Base-by-base conservation (phyloP, 1,140 invertebrate species). In the Cataglyphis hispanica region DNA sequence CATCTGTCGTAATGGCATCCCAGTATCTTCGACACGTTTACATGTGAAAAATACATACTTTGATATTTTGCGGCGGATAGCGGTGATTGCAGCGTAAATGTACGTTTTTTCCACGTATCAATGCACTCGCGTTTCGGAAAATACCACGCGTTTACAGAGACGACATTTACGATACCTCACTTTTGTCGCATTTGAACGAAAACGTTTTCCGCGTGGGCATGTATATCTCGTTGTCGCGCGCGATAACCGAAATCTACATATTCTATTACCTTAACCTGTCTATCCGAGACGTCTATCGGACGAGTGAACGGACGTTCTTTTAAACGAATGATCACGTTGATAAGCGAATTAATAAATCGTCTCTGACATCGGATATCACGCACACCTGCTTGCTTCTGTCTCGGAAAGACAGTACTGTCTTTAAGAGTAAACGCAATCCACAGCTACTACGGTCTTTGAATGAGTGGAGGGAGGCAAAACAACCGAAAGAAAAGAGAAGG, bases 381-480 rank as follows among this genome's bases (percentile, higher is more conserved):
- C 27, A 25, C 43, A 85, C 46, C 75, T 61, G 67, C 10, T 3
- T 74, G 27, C 63, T 60, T 66, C 37, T 10, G 69, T n/a, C 64
- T 61, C n/a, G 56, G 66, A 76, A 64, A 58, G 75, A 46, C 70
- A 74, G 43, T 22, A 89, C 87, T 81, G 84, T 89, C 84, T 83
- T 89, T 46, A 43, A 67, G 64, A 77, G 84, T 89, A 86, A 88
- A 84, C 40, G 60, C 19, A 83, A 77, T 50, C 34, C 43, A 4
- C 11, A 19, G 31, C 58, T 13, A 40, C 75, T 43, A 61, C 2
- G 5, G 31, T 80, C 34, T 69, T 80, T 69, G 22, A n/a, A 5
- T 22, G 37, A 74, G 78, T 74, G 78, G 78, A 27, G 37, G n/a
- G n/a, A 22, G 25, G 8, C 19, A 34, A 83, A 81, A 83, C 53